Percentiles rank a stretch among this genome's conserved stretches.
These are phyloP conservation scores for Loxodonta africana DNA, from an alignment of 2,113 vertebrate genomes.

Conservation along the genomic window DNA sequence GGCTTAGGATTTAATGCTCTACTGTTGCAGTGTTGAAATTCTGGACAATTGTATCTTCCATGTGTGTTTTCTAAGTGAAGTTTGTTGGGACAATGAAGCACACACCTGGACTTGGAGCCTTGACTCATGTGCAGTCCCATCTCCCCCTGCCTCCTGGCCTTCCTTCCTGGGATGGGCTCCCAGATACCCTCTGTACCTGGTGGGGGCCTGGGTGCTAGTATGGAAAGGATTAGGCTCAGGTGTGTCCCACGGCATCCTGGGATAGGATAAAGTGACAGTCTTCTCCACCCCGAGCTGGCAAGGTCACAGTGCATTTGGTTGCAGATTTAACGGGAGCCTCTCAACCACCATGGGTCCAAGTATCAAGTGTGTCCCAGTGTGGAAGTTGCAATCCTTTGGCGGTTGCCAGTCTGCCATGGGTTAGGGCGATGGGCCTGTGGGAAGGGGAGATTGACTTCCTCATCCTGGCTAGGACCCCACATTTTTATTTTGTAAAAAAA, in stretches of 20 bases:
- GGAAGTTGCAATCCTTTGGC: background rate
- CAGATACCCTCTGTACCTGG: background rate
- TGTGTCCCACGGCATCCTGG: background rate
- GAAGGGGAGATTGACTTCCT: background rate
- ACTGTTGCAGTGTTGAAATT: background rate
- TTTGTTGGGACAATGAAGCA: background rate
- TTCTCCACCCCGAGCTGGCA: background rate
- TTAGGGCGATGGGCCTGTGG: background rate
- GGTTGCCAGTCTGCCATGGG: background rate
- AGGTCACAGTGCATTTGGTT: background rate
- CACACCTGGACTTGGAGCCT: background rate
- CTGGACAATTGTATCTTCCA: background rate
- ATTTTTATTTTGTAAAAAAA: slow-evolving; percentile 42
- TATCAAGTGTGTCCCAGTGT: background rate
- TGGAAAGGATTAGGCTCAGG: background rate
- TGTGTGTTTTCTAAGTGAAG: background rate
- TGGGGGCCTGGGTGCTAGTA: background rate
- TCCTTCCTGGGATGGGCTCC: background rate
- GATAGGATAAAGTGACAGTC: background rate
- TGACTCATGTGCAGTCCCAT: background rate
- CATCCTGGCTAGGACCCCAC: background rate
- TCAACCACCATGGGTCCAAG: background rate
- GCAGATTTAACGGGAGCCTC: background rate
- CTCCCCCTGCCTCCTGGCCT: background rate
- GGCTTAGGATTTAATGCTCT: background rate